Conservation (phyloP, 2,797 vertebrate species). For the Pyrocephalus nanus region DNA sequence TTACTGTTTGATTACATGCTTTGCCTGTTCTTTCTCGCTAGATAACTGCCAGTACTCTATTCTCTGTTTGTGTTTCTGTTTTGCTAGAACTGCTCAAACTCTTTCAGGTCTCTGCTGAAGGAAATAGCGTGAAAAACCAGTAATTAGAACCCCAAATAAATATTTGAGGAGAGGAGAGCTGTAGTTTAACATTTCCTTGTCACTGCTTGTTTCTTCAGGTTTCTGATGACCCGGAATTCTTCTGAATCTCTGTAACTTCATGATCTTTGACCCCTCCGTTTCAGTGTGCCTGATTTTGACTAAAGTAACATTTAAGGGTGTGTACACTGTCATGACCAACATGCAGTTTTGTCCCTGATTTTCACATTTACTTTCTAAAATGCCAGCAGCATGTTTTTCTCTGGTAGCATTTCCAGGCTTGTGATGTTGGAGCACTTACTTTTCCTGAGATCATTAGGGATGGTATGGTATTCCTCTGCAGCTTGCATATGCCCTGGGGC, state of each 20-base stretch:
- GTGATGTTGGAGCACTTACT: background rate
- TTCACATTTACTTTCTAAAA: background rate
- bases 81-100: background rate
- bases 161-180: background rate
- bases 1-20: background rate
- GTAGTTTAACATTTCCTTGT: background rate
- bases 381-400: background rate
- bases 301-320: background rate
- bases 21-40: background rate
- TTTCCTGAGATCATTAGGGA: background rate
- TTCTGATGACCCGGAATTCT: background rate
- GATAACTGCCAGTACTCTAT: background rate
- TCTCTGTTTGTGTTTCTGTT: background rate
- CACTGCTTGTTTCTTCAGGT: background rate
- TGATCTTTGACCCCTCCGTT: background rate
- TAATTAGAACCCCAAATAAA: constrained; percentile 28
- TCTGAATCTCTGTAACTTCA: background rate
- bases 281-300: background rate
- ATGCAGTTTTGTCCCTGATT: background rate
- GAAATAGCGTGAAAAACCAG: background rate
- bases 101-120: background rate
- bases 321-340: background rate
- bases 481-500: background rate
- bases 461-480: background rate
- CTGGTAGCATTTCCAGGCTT: background rate